Evolutionary conservation across 2,888 invertebrate species (phyloP), one percentile per base, ranked within the genome.

Genomic region (Oscheius sp.): DNA sequence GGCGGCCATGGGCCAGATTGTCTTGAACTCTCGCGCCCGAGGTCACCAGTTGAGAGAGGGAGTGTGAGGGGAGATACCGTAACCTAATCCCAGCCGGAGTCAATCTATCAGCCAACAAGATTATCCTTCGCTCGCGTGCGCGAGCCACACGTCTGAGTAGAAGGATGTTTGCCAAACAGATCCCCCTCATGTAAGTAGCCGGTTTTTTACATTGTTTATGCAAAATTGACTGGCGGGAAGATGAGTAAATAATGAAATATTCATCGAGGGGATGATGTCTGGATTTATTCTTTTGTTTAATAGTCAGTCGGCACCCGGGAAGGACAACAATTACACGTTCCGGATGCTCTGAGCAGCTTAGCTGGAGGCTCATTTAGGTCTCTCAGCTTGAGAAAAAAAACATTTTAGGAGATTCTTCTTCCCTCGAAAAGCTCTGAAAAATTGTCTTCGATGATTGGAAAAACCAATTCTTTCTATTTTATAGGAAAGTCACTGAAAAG

Each of bases 21-120:
- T 61, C 45, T 45, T 45, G 61, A 61, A 61, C 61, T 45, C 45
- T 45, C 61, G 42, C 25, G 45, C 20, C 45, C 61, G 61, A 61
- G 61, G 61, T 61, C 61, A 61, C n/a, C n/a, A n/a, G n/a, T n/a
- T n/a, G n/a, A n/a, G n/a, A n/a, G n/a, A n/a, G n/a, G n/a, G n/a
- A n/a, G n/a, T n/a, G n/a, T n/a, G n/a, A n/a, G n/a, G n/a, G n/a
- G n/a, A 45, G 20, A 27, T 58, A 61, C 61, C 61, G 61, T 61
- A 61, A 27, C 31, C 45, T 25, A 4, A 23, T 8, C 45, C 61
- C 61, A 61, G 45, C 61, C 61, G 45, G 37, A 20, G 31, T 34
- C 48, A 23, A 27, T 17, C 23, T 55, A 34, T 55, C 55, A 55
- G 34, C 34, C 48, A 33, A 33, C 33, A 31, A 20, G 55, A 55